Evolutionary conservation across 2,797 vertebrate species (phyloP), one percentile per base, ranked within the genome.

Genomic region (Girardinus metallicus): DNA sequence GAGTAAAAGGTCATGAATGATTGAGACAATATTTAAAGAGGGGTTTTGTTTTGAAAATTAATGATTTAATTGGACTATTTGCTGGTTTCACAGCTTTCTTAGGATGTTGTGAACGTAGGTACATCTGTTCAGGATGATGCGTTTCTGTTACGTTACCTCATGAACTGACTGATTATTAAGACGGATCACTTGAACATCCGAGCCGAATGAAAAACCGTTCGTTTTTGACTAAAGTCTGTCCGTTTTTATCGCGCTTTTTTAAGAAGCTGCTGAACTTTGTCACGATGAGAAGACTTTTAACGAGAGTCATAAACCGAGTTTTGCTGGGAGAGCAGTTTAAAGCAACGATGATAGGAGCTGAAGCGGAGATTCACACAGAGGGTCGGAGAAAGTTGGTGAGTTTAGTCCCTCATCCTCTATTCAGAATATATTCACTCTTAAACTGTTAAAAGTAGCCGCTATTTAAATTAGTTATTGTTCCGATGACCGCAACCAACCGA

Each of bases 331-430:
- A 53, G 23, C 15, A 29, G 11, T 83, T 87, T 0, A 44, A 83
- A 3, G 75, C 81, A 0, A 73, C 43, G 71, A 91, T 90, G 92
- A 68, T 89, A 90, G 71, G 76, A n/a, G 4, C 47, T 0, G 91
- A 92, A 15, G 85, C 84, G 26, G 79, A 80, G 41, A 43, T 83
- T 4, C 90, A 91, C 68, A 76, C 85, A 8, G 57, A 82, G 16
- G 75, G 55, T 1, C 89, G 74, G 12, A 75, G 90, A 21, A 95
- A 79, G 80, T 44, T 96, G 94, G 95, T 95, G 39, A 88, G 94
- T 90, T 13, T 66, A 5, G 1, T 21, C 7, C n/a, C 10, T 34
- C 10, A n/a, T 2, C 10, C 23, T 68, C 23, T 43, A 3, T 26
- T 64, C 3, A 34, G 39, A 3, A 34, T 29, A 1, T 5, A 12